These are phyloP conservation scores for Sardinella longiceps DNA, from an alignment of 2,797 vertebrate species.

Conservation along the genomic window DNA sequence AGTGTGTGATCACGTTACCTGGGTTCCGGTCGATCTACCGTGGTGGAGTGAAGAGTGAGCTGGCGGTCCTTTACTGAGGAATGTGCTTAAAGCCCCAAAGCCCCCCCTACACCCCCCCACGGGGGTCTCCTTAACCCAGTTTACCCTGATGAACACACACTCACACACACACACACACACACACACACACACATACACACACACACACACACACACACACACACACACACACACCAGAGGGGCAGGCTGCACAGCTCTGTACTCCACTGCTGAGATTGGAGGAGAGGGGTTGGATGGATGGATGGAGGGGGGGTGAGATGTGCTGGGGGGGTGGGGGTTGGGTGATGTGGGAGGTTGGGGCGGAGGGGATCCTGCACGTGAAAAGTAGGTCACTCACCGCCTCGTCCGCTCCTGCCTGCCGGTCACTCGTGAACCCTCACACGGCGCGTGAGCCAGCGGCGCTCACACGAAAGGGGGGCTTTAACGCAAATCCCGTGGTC, in stretches of 20 bases:
- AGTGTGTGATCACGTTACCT: background rate
- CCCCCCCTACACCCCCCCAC: background rate
- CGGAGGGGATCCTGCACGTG: background rate
- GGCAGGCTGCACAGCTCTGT: background rate
- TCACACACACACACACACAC: too few relatives aligned
- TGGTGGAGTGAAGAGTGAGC: background rate
- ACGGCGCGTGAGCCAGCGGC: background rate
- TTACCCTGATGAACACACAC: slow-evolving; percentile 12
- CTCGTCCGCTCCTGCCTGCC: background rate
- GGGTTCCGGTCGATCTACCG: background rate
- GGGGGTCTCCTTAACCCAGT: slow-evolving; percentile 8
- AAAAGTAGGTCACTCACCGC: background rate
- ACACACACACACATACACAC: too few relatives aligned
- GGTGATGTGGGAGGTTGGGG: background rate
- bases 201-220: background rate
- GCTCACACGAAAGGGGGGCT: background rate
- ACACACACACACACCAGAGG: background rate
- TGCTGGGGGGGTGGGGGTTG: background rate
- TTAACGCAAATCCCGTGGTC: slow-evolving; percentile 13
- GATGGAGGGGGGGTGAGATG: too few relatives aligned
- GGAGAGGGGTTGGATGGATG: background rate
- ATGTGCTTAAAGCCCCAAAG: background rate
- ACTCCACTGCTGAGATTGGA: background rate
- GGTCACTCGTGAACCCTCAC: background rate
- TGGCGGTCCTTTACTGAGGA: background rate